Conservation (phyloP, 2,888 invertebrate species). For the Lycocerus yunnanus region DNA sequence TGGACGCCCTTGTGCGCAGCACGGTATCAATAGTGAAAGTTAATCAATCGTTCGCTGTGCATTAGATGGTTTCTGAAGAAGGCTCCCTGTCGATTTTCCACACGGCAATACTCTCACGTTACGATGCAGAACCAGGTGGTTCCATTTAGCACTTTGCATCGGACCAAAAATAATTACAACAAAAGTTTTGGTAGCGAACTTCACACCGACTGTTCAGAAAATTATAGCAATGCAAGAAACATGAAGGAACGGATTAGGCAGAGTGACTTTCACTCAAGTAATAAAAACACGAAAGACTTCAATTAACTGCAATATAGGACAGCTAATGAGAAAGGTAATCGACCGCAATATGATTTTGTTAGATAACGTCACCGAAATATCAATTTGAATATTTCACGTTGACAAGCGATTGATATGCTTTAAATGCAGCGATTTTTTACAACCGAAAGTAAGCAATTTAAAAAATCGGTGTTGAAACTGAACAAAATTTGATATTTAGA, state of each 20-base stretch:
- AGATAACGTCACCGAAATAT: conserved; percentile 12
- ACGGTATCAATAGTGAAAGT: background rate
- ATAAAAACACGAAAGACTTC: background rate
- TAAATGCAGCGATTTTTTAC: background rate
- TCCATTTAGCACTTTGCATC: background rate
- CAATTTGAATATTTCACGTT: conserved; percentile 7
- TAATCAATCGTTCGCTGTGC: background rate
- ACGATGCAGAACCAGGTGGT: background rate
- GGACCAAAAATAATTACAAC: background rate
- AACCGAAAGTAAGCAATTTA: background rate
- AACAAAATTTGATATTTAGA: background rate
- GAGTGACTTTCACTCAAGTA: conserved; percentile 2
- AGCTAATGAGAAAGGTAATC: conserved; percentile 13
- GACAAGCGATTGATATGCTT: background rate
- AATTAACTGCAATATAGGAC: conserved; percentile 10
- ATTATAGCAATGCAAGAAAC: background rate
- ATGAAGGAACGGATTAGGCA: background rate
- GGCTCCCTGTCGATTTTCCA: background rate
- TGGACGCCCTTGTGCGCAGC: background rate
- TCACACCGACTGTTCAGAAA: background rate
- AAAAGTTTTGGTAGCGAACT: background rate
- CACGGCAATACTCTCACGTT: background rate
- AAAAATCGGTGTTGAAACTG: background rate
- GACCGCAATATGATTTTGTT: conserved; percentile 13
- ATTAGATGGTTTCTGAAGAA: background rate